These are phyloP conservation scores for Siphlonurus alternatus DNA, from an alignment of 2,888 invertebrate genomes.

Conservation along the genomic window DNA sequence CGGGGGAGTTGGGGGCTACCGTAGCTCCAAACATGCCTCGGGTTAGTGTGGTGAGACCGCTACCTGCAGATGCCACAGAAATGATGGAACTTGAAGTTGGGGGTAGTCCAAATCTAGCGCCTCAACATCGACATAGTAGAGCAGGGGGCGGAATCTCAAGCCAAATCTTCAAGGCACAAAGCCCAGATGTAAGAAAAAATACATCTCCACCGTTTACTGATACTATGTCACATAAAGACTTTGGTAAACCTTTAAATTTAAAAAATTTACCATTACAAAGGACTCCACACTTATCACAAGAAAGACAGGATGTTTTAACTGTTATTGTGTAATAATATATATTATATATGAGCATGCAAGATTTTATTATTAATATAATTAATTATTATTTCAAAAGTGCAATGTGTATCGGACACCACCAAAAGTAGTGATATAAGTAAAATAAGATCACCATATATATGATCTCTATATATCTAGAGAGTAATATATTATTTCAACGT, in stretches of 20 bases:
- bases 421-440: background rate
- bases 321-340: constrained; percentile 31
- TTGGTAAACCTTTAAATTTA: constrained; percentile 52
- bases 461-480: background rate
- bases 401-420: background rate
- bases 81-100: constrained; percentile 15
- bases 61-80: constrained; percentile 17
- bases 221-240: constrained; percentile 46
- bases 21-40: background rate
- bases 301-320: constrained; percentile 32
- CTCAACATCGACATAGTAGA: constrained; percentile 10
- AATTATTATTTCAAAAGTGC: background rate
- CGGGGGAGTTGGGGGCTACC: constrained; percentile 21
- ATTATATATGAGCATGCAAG: constrained; percentile 16
- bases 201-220: constrained; percentile 39
- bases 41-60: constrained; percentile 3
- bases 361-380: constrained; percentile 15
- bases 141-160: constrained; percentile 21
- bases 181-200: constrained; percentile 69
- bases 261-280: constrained; percentile 15
- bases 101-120: constrained; percentile 25
- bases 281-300: constrained; percentile 13
- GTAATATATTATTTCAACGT: background rate
- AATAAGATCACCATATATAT: background rate
- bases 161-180: constrained; percentile 66